Evolutionary conservation across 2,888 invertebrate species (phyloP).

Genomic region (Yponomeuta evonymella): DNA sequence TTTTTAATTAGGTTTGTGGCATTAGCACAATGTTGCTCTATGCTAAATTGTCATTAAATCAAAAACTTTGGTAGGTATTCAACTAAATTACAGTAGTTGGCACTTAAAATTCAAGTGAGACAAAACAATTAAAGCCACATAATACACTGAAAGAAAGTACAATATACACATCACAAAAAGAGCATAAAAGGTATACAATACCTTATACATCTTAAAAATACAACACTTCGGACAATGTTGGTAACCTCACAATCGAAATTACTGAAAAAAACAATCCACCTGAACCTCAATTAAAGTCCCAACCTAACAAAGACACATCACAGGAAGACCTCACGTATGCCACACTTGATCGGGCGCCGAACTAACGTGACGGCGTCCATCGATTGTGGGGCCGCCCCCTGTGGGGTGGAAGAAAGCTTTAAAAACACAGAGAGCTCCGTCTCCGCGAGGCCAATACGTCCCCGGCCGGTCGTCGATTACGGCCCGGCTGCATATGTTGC

Average conservation of each 20-base stretch:
- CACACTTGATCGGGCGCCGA: conserved; percentile 65
- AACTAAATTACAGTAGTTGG: too few species aligned
- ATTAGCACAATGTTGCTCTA: too few species aligned
- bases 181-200: too few species aligned
- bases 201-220: too few species aligned
- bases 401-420: conserved; percentile 43
- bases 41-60: too few species aligned
- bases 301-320: conserved; percentile 56
- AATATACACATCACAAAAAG: too few species aligned
- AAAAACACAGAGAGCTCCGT: conserved; percentile 57
- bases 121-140: too few species aligned
- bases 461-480: conserved; percentile 71
- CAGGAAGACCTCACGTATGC: conserved; percentile 67
- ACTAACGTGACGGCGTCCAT: conserved; percentile 67
- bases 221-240: too few species aligned
- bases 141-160: too few species aligned
- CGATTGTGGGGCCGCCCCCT: conserved; percentile 43
- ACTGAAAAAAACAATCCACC: neutral
- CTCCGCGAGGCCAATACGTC: conserved; percentile 72
- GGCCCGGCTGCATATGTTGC: conserved; percentile 54
- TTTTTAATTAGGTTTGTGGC: too few species aligned
- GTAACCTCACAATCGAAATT: neutral
- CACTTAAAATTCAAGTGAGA: too few species aligned
- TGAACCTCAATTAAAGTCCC: neutral
- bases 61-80: too few species aligned